These are phyloP conservation scores for Teleogryllus oceanicus DNA, from an alignment of 2,888 invertebrate species.

Conservation along the genomic window DNA sequence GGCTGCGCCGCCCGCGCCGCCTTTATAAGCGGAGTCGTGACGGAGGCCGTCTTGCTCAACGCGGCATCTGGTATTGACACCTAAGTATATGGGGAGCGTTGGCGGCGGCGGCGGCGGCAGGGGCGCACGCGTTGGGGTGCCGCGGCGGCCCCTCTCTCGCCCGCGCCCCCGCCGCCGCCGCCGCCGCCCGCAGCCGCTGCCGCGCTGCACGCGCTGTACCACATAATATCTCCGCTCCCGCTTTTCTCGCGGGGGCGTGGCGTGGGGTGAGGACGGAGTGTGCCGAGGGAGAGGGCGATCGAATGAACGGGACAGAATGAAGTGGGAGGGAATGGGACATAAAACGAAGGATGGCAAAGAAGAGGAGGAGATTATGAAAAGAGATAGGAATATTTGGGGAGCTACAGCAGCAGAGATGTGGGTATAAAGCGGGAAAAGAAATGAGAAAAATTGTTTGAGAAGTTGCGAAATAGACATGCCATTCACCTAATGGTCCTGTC, in stretches of 20 bases:
- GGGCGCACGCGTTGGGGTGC: neutral
- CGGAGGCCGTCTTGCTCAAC: neutral
- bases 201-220: neutral
- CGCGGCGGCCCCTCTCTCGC: neutral
- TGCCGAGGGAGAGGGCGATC: neutral
- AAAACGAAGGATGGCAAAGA: no score
- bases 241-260: neutral
- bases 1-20: neutral
- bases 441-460: no score
- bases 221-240: neutral
- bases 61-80: constrained; percentile 32
- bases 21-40: constrained; percentile 10
- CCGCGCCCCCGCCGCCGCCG: neutral
- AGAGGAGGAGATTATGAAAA: no score
- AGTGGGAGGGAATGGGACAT: no score
- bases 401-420: no score
- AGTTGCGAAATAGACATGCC: no score
- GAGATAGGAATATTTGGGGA: no score
- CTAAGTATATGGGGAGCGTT: constrained; percentile 24
- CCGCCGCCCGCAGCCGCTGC: neutral
- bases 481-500: no score
- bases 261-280: neutral
- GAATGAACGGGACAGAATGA: no score
- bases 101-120: neutral
- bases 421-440: no score